phyloP scores from a whole-genome alignment of 2,888 invertebrate genomes.

The Hetaerina titia region DNA sequence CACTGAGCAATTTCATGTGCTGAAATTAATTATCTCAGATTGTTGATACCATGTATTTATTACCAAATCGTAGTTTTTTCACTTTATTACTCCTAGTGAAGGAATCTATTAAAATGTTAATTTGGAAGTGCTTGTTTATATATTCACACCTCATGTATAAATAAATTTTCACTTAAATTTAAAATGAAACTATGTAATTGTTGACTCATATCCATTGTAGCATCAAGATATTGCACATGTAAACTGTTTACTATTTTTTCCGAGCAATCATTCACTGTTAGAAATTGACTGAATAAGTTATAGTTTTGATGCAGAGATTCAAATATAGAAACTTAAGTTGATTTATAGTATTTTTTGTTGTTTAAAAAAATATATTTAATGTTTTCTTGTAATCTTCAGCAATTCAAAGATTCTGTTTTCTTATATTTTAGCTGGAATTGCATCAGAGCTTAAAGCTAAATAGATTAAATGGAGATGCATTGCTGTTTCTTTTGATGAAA shows the following conservation, averaged over 20 bases:
- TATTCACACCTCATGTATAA: background rate
- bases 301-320: no score
- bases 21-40: background rate
- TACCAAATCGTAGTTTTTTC: background rate
- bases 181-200: background rate
- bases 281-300: background rate
- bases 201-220: background rate
- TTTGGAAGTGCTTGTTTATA: background rate
- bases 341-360: no score
- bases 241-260: no score
- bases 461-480: background rate
- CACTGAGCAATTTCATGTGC: background rate
- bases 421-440: background rate
- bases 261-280: no score
- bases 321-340: no score
- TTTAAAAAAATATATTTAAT: background rate
- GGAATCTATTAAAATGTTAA: background rate
- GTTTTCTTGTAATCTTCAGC: background rate
- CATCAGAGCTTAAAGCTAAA: background rate
- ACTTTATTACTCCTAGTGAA: background rate
- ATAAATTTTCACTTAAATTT: background rate
- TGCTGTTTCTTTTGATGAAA: background rate
- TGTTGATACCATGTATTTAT: background rate
- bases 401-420: background rate
- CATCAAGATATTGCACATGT: no score